Evolutionary conservation across 2,888 invertebrate species (phyloP), one percentile per base, ranked within the genome.

Genomic region (Ctena decussata): DNA sequence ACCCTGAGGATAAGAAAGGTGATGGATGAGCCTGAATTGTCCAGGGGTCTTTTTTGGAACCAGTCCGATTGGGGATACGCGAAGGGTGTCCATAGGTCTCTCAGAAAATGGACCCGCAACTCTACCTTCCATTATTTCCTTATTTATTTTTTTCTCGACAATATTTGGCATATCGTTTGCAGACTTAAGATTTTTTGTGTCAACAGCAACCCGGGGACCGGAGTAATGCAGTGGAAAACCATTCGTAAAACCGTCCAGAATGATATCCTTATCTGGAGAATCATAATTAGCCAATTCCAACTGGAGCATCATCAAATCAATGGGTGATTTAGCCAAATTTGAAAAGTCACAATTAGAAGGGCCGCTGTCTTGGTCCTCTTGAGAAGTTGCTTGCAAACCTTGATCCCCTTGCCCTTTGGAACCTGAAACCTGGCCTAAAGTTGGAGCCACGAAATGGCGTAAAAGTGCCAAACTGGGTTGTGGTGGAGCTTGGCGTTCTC

Each of bases 51-150:
- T 83, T 65, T 83, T 73, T 11, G 74, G 78, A 6, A 83, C 72
- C 18, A 77, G 24, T 12, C 78, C 79, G 11, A 83, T 49, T 37
- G 83, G 83, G 12, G 77, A 82, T 24, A 82, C 37, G 44, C 72
- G 41, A 8, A 77, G 39, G 32, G 39, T 72, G 21, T 60, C 39
- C 24, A 65, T 41, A 0, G 72, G 77, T 41, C 30, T 24, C 8
- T 57, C 27, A 21, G 44, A 30, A 75, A 80, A 76, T 21, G 80
- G 71, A 24, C 80, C 80, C 12, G 70, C 70, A 0, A 81, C 65
- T 32, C 80, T 12, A 18, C 81, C 81, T 0, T 24, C 39, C n/a
- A 41, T 18, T 21, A 81, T 81, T 44, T 81, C 65, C 39, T 46
- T 57, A 24, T 12, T n/a, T 39, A 70, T 70, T 77, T 71, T 39